A percentile compares a stretch with the other conserved stretches of the same genome.
Conservation (phyloP, 2,113 vertebrate species). For the Phylloscopus whistleri region DNA sequence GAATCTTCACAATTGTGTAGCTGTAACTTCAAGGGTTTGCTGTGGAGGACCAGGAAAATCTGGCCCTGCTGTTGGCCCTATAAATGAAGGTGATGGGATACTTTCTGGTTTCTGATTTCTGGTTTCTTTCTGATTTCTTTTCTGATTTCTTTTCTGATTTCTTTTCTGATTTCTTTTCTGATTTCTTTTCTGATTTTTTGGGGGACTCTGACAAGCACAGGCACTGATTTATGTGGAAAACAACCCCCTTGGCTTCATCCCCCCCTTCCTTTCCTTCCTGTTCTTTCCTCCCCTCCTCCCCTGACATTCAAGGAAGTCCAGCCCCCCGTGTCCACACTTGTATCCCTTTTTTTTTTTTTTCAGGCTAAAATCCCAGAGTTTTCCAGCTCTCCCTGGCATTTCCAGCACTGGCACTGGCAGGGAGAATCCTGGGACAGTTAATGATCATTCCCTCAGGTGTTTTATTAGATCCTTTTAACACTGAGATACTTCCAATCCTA, state of each 20-base stretch:
- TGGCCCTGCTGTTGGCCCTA: background rate
- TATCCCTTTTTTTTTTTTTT: background rate
- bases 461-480: background rate
- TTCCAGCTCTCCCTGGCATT: background rate
- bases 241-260: background rate
- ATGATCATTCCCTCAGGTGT: background rate
- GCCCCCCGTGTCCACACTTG: background rate
- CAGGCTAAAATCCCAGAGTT: background rate
- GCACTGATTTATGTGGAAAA: background rate
- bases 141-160: background rate
- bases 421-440: background rate
- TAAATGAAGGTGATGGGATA: background rate
- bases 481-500: background rate
- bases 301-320: background rate
- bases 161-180: background rate
- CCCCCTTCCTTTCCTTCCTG: background rate
- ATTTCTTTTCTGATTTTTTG: background rate
- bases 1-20: fast-evolving
- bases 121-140: background rate
- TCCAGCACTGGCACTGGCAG: background rate
- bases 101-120: background rate
- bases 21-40: background rate
- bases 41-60: background rate
- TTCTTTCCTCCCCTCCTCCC: background rate
- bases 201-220: background rate